Percentiles rank a stretch among this genome's conserved stretches.
Conservation (phyloP, 1,140 invertebrate species). For the Drosophila bipectinata region DNA sequence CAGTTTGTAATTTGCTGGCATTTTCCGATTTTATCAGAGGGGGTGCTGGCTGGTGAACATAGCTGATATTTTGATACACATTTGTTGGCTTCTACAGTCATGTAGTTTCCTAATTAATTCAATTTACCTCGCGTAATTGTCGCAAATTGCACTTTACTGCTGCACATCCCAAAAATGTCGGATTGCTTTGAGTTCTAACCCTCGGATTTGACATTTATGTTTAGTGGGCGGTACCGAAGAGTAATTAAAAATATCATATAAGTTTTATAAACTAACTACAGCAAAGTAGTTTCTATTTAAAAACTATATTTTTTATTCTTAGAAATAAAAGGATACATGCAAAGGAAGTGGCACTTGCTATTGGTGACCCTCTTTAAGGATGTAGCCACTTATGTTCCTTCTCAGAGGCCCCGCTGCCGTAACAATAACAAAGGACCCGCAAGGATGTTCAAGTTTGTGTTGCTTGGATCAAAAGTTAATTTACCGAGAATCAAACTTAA, state of each 20-base stretch:
- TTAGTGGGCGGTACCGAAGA: conserved; percentile 19
- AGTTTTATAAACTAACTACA: too few relatives aligned
- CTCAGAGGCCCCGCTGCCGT: conserved; percentile 11
- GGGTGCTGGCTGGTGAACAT: conserved; percentile 14
- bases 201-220: conserved; percentile 13
- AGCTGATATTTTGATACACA: conserved; percentile 74
- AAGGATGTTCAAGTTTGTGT: conserved; percentile 38
- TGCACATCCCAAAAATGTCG: conserved; percentile 10
- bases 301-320: neutral
- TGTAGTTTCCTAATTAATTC: conserved; percentile 63
- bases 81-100: conserved; percentile 48
- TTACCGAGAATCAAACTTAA: conserved; percentile 82
- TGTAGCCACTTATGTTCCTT: conserved; percentile 57
- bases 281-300: neutral
- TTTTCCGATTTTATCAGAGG: conserved; percentile 65
- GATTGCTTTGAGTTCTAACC: conserved; percentile 3
- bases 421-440: conserved; percentile 68
- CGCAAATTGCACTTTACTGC: conserved; percentile 54
- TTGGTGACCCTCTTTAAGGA: conserved; percentile 44
- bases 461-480: conserved; percentile 75
- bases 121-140: conserved; percentile 68
- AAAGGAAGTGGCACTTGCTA: conserved; percentile 36
- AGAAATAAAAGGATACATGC: neutral
- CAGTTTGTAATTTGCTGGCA: conserved; percentile 79
- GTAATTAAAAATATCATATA: too few relatives aligned